Base-by-base conservation (phyloP, 1,140 invertebrate species). In the Diachasma alloeum region DNA sequence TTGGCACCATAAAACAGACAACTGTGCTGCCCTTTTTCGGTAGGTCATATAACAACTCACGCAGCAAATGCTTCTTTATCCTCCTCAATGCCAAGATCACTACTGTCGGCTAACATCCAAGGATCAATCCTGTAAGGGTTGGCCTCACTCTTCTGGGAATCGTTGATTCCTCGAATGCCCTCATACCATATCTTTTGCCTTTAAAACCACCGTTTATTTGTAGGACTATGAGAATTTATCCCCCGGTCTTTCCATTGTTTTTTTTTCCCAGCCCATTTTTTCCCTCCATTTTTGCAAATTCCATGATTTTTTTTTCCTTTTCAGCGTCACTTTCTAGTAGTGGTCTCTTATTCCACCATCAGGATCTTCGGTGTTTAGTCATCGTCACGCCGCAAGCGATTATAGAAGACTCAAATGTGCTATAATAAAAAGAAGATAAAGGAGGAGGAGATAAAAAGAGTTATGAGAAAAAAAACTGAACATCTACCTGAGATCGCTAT, bases 371-470 rank as follows among this genome's bases (percentile, higher is more conserved):
- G 63, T 44, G 73, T 74, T 67, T 74, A 67, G 73, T 74, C 73
- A 74, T 74, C 59, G n/a, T 68, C 63, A 68, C 66, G 66, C 73
- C 73, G 22, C 63, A 36, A 59, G 73, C 73, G 22, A 67, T 74
- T 39, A 68, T 39, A 68, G 59, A 31, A 63, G 59, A 63, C 59
- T 63, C 59, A 31, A 63, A 74, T 74, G 72, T 63, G 72, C 56
- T 44, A 59, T 13, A 17, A 63, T 42, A 39, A 74, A 66, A 74
- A 66, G 24, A 26, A 5, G 24, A 26, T 10, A n/a, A n/a, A n/a
- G n/a, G n/a, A n/a, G 53, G 53, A 24, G 53, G 53, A 11, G n/a
- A 22, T 24, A 24, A 63, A 24, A 26, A 24, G 19, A 63, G 11
- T 63, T 26, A 26, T 26, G 48, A 53, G 48, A 53, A 17, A 66